Conservation (phyloP, 2,888 invertebrate genomes). For the Boloria selene region DNA sequence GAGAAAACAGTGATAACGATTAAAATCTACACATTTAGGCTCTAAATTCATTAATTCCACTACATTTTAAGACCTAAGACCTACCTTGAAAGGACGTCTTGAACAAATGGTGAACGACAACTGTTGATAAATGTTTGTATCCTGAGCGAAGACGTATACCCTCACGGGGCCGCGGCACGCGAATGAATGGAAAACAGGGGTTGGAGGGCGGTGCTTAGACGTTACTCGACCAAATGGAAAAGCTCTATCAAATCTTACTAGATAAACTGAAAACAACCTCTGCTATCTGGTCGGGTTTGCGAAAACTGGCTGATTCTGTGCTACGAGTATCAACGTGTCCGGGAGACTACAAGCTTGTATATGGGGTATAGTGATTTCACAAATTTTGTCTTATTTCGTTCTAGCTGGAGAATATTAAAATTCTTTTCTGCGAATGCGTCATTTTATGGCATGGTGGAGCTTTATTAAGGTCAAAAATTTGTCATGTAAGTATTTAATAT, state of each 20-base stretch:
- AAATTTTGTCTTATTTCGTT: slow-evolving; percentile 35
- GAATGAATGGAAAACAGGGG: slow-evolving; percentile 75
- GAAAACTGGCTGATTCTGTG: slow-evolving; percentile 59
- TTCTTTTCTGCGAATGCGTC: slow-evolving; percentile 3
- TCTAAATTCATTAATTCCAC: background rate
- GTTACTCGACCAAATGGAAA: slow-evolving; percentile 22
- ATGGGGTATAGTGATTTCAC: slow-evolving; percentile 32
- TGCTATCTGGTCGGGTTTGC: slow-evolving; percentile 51
- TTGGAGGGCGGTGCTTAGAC: slow-evolving; percentile 67
- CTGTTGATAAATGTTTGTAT: slow-evolving; percentile 57
- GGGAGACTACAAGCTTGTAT: slow-evolving; percentile 38
- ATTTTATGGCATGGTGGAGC: background rate
- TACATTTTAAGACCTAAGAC: slow-evolving; percentile 10
- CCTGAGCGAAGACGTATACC: slow-evolving; percentile 47
- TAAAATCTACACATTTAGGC: background rate
- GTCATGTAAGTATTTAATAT: background rate
- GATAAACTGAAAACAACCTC: slow-evolving; percentile 35
- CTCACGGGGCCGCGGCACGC: slow-evolving; percentile 52
- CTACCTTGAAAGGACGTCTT: slow-evolving; percentile 30
- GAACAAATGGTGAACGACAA: slow-evolving; percentile 21
- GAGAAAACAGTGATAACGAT: slow-evolving; percentile 2
- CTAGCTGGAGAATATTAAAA: slow-evolving; percentile 30
- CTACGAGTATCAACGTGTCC: slow-evolving; percentile 46
- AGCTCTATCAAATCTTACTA: slow-evolving; percentile 13
- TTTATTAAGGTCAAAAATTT: background rate